Conservation (phyloP, 2,797 vertebrate species). For the Allobates femoralis region DNA sequence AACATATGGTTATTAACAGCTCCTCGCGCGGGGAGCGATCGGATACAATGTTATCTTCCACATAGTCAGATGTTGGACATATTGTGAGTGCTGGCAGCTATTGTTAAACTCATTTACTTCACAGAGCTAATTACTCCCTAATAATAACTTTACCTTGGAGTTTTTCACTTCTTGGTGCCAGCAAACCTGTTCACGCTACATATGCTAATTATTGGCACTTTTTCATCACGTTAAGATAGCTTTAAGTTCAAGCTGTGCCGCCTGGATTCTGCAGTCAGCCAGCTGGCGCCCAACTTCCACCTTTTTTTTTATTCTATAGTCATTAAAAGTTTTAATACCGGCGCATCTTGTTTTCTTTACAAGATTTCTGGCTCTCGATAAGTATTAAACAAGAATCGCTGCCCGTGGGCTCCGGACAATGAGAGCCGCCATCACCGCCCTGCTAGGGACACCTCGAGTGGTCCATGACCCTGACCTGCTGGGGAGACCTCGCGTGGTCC, state of each 20-base stretch:
- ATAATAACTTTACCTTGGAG: conserved; percentile 99
- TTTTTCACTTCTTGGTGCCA: conserved; percentile 95
- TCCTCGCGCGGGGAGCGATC: conserved; percentile 97
- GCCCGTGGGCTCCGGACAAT: conserved; percentile 64
- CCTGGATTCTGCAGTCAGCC: conserved; percentile 89
- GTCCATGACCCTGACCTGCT: neutral
- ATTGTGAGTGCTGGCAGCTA: conserved; percentile 99
- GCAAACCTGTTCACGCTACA: conserved; percentile 99
- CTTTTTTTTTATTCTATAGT: conserved; percentile 87
- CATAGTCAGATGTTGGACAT: conserved; percentile 97
- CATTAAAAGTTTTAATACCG: conserved; percentile 84
- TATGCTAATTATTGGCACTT: conserved; percentile 99
- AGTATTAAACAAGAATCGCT: conserved; percentile 67
- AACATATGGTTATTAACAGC: conserved; percentile 99
- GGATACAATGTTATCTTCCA: conserved; percentile 91
- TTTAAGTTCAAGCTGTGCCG: conserved; percentile 99
- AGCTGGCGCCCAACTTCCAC: conserved; percentile 92
- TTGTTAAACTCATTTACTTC: conserved; percentile 99
- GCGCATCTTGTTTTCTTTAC: conserved; percentile 78
- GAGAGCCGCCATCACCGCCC: neutral
- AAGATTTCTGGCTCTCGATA: conserved; percentile 74
- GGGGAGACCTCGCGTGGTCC: too few relatives aligned
- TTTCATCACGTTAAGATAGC: conserved; percentile 99
- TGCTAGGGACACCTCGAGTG: neutral
- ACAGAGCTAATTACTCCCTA: conserved; percentile 99